Evolutionary conservation across 2,888 invertebrate genomes (phyloP), one percentile per base, ranked within the genome.

Genomic region (Ariolimax columbianus): DNA sequence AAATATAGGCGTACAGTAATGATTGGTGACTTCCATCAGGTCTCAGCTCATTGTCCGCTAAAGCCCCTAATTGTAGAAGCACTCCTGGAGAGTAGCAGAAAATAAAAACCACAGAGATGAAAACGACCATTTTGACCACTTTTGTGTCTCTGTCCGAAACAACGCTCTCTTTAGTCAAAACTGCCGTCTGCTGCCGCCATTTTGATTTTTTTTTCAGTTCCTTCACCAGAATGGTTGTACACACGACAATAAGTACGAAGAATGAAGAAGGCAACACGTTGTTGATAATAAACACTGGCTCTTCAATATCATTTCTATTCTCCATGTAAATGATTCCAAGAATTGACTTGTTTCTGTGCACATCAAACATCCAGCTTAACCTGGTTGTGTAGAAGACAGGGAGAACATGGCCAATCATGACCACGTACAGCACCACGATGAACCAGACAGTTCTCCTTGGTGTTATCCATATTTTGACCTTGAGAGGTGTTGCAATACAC

Each of bases 271-370:
- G 38, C 26, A 78, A 36, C 3, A 40, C 63, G 38, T 38, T 78
- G 33, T 78, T 78, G 3, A 78, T 40, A 40, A 78, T 0, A 40
- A 78, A 78, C 40, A 63, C 38, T 2, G 17, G n/a, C 14, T 59
- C 63, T 59, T 78, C 78, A 36, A 59, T 63, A 0, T 63, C 11
- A 40, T 63, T 63, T 38, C 59, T 59, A 19, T 78, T 63, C 40
- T 59, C 38, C 9, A 59, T 55, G 36, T n/a, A 55, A 19, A n/a
- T 23, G 6, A 77, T 77, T 77, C 77, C 77, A 38, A 77, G 77
- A 26, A 55, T 38, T 0, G 55, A 55, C 17, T 59, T 77, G 59
- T 77, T 77, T 59, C 38, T 55, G 7, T 23, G 6, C 23, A n/a
- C 0, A 38, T 77, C 59, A 36, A 55, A 77, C 2, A 36, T 23